Evolutionary conservation across 1,140 invertebrate species (phyloP), one percentile per base, ranked within the genome.

Genomic region (Stenopsyche tienmushanensis): DNA sequence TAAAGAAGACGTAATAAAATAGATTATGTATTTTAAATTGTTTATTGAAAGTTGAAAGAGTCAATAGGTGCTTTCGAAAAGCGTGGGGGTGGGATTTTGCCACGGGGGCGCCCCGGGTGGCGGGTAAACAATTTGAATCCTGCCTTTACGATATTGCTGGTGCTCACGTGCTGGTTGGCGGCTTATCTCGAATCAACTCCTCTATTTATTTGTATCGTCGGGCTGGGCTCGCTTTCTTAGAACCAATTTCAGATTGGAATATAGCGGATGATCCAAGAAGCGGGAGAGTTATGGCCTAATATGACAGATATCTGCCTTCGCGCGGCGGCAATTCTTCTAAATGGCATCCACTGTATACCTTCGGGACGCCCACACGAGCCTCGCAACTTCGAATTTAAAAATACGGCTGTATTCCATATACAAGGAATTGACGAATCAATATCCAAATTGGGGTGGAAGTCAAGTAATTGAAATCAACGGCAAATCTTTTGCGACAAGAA

Each of bases 121-220:
- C 59, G 44, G 64, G 64, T 66, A 69, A 69, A 69, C 67, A 69
- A 69, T 69, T 69, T 69, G 67, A 65, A 66, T 65, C 25, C 58
- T 62, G 63, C 63, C 42, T 65, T 68, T 68, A 68, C 66, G 66
- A 68, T 45, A 62, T 59, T 26, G 50, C 57, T 52, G 52, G 50
- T 54, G 57, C 64, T 66, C 67, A 69, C 67, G 67, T 69, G 67
- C 60, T 49, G 29, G 41, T 17, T 13, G 44, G 5, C 34, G 66
- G 64, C 64, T 69, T 69, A 69, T 69, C 67, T 63, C 41, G 50
- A 57, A 69, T 69, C 62, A 58, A 65, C 66, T 68, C 67, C 34
- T 45, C 63, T 69, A 66, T 69, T 69, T 69, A 69, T 69, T 69
- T 65, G 67, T 69, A 69, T 69, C 67, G 67, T 63, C 18, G 34